Evolutionary conservation across 2,888 invertebrate species (phyloP).

Genomic region (Eristalinus aeneus): DNA sequence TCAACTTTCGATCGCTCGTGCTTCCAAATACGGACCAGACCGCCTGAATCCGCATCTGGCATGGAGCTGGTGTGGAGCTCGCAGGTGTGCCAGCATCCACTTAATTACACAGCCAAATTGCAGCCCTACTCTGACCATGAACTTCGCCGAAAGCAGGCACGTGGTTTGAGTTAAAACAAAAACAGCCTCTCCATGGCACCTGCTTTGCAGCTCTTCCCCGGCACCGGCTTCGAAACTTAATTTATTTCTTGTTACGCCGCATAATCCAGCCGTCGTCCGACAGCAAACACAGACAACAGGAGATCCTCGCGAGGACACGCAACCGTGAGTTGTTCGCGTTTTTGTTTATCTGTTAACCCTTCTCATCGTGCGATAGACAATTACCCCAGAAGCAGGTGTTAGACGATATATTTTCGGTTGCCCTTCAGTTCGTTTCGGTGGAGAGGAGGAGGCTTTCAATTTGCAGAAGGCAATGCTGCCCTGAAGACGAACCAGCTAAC

Average conservation of each 20-base stretch:
- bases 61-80: not conserved
- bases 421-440: not conserved
- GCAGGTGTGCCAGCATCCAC: conserved; percentile 4
- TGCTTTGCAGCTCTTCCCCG: conserved; percentile 1
- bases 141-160: conserved; percentile 25
- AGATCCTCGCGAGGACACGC: not conserved
- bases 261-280: not conserved
- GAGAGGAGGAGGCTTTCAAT: not conserved
- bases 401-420: conserved; percentile 11
- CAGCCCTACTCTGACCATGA: conserved; percentile 28
- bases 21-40: not conserved
- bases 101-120: conserved; percentile 5
- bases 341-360: conserved; percentile 41
- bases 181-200: not conserved
- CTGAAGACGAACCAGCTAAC: no score
- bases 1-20: conserved; percentile 2
- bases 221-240: conserved; percentile 13
- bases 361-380: conserved; percentile 45
- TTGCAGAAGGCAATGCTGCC: not conserved
- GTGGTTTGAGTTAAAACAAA: conserved; percentile 5
- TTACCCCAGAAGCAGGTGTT: conserved; percentile 43
- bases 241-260: not conserved
- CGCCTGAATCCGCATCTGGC: not conserved
- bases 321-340: not conserved
- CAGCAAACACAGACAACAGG: not conserved